Conservation (phyloP, 2,888 invertebrate genomes). For the Eupithecia exiguata region DNA sequence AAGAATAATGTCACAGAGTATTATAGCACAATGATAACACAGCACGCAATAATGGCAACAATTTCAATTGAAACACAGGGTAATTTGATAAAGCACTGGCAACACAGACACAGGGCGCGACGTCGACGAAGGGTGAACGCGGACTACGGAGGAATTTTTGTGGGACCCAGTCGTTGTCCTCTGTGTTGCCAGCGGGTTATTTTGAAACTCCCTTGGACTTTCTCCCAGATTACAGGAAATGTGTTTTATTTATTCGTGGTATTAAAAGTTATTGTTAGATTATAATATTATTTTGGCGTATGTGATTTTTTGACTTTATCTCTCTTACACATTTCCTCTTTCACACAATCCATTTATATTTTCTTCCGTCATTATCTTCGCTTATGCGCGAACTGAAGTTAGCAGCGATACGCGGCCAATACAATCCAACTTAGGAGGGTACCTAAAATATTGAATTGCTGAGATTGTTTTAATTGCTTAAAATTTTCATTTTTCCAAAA, state of each 20-base stretch:
- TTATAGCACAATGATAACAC: constrained; percentile 6
- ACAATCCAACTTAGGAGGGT: no score
- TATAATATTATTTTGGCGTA: background rate
- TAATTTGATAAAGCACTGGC: constrained; percentile 14
- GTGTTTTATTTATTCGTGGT: background rate
- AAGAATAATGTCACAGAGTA: constrained; percentile 11
- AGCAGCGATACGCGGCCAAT: no score
- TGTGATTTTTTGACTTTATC: background rate
- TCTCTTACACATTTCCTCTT: no score
- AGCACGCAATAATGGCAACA: constrained; percentile 16
- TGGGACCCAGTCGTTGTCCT: constrained; percentile 47
- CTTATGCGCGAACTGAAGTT: no score
- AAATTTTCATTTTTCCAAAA: no score
- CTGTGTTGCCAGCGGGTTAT: constrained; percentile 31
- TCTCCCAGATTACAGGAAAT: constrained; percentile 9
- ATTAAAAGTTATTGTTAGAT: background rate
- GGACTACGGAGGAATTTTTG: constrained; percentile 47
- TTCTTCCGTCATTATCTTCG: no score
- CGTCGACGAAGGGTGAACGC: constrained; percentile 40
- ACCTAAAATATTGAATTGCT: no score
- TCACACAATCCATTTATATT: no score
- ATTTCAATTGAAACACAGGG: constrained; percentile 25
- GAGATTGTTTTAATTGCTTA: no score
- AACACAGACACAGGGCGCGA: constrained; percentile 14
- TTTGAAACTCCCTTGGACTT: constrained; percentile 9